Evolutionary conservation across 1,140 invertebrate species (phyloP), one percentile per base, ranked within the genome.

Genomic region (Drosophila sp.): DNA sequence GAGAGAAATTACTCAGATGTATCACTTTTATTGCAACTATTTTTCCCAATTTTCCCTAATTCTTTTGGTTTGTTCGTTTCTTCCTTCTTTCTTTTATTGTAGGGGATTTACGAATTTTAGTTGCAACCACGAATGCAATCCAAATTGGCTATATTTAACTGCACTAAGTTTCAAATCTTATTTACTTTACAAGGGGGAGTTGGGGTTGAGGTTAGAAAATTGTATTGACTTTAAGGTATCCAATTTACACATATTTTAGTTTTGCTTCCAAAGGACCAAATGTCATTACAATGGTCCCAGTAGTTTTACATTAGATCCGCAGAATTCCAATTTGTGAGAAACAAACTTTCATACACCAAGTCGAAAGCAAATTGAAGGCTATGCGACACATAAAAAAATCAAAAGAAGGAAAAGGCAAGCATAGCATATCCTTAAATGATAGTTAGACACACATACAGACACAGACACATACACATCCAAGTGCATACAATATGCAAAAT

Each of bases 201-300:
- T 35, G 10, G 44, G 23, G 23, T 25, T n/a, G 5, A 25, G 1
- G 41, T 1, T 3, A 10, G 23, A 50, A 8, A 35, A 77, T 74
- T 25, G 44, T 23, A 50, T 50, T 50, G 44, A 50, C 44, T 50
- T 23, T 50, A 27, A 50, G 8, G 27, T 17, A 50, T 50, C 25
- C 44, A 50, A 50, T 50, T 50, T 50, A 50, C 27, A 50, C 44
- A 50, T 50, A 50, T 50, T 50, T 23, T 27, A 50, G 23, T 50
- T 50, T 50, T 50, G 23, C 44, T 50, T 50, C 23, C 23, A 47
- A 25, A 47, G 23, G 44, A 47, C 44, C 44, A 47, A 47, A 76
- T 76, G 72, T 68, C 33, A 68, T 72, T 76, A 61, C 72, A 68
- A 66, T 68, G 23, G 68, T 79, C 69, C 72, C 76, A 64, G 56